Evolutionary conservation across 2,888 invertebrate species (phyloP), one percentile per base, ranked within the genome.

Genomic region (Mesoligia furuncula): DNA sequence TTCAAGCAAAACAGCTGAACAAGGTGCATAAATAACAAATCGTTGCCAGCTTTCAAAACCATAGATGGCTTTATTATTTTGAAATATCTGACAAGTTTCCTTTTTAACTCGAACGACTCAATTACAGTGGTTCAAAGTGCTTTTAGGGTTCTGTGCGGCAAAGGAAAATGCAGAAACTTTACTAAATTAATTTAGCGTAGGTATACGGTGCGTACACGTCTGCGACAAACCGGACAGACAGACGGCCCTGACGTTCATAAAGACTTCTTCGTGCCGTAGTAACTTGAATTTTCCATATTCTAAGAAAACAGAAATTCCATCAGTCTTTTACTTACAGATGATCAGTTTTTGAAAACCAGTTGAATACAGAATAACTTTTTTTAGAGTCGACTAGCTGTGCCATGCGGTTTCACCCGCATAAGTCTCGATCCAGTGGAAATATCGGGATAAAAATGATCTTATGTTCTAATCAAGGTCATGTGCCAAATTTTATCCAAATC

Each of bases 1-100:
- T 77, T 67, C 15, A 62, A 81, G 59, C 73, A 71, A 70, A 64
- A 62, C 69, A 75, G 75, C 71, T 76, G 64, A 66, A 42, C 57
- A n/a, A 77, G 64, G 62, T 61, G 77, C 64, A 72, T 84, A 77
- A 71, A 84, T 70, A 75, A 66, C 39, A 74, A 79, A 85, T 68
- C 71, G 61, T 65, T 73, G 61, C 59, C 61, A 78, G 48, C 73
- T 86, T 80, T 72, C 71, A 61, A 73, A 48, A 36, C 81, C 77
- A 20, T 72, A 70, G 15, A 66, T 42, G 48, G 62, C 54, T 74
- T 72, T 48, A 79, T 64, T 65, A 78, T 80, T 81, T 72, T 48
- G 68, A 72, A 81, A 81, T 73, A 68, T 65, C 66, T n/a, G 36
- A 65, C 65, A 39, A 73, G 77, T 80, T 81, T 77, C 70, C 74